These are phyloP conservation scores for Volucella zonaria DNA, from an alignment of 2,888 invertebrate species.

Conservation along the genomic window DNA sequence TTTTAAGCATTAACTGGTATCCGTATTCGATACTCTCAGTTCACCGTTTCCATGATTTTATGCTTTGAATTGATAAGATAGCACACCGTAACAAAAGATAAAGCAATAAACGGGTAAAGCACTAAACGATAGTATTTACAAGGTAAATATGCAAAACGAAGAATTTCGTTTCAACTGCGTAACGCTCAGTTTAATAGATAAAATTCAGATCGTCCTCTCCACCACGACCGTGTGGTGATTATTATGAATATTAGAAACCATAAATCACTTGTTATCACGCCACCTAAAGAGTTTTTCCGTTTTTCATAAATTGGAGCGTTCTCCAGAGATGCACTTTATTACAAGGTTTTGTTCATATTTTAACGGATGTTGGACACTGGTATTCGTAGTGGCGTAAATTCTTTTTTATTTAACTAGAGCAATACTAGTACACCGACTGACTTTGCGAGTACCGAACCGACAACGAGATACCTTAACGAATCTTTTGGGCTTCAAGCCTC, in stretches of 20 bases:
- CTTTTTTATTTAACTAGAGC: neutral
- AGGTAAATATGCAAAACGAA: too few relatives aligned
- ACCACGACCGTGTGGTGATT: too few relatives aligned
- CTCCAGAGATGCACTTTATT: slow-evolving; percentile 18
- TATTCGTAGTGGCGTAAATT: neutral
- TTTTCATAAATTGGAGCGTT: slow-evolving; percentile 18
- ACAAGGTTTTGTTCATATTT: neutral
- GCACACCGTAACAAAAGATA: too few relatives aligned
- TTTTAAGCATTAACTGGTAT: too few relatives aligned
- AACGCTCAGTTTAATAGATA: too few relatives aligned
- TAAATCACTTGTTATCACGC: slow-evolving; percentile 58
- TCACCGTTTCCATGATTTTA: too few relatives aligned
- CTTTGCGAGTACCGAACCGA: neutral
- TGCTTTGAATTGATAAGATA: too few relatives aligned
- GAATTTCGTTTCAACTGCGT: too few relatives aligned
- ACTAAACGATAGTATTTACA: too few relatives aligned
- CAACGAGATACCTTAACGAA: slow-evolving; percentile 11
- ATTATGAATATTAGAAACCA: slow-evolving; percentile 20
- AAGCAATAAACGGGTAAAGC: too few relatives aligned
- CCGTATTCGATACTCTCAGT: too few relatives aligned
- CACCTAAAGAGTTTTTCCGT: slow-evolving; percentile 49
- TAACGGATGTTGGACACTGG: neutral
- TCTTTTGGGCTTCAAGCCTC: slow-evolving; percentile 58
- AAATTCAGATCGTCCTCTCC: too few relatives aligned
- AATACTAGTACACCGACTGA: neutral